These are phyloP conservation scores for Bubalus kerabau DNA, from an alignment of 2,113 vertebrate genomes.

Conservation along the genomic window DNA sequence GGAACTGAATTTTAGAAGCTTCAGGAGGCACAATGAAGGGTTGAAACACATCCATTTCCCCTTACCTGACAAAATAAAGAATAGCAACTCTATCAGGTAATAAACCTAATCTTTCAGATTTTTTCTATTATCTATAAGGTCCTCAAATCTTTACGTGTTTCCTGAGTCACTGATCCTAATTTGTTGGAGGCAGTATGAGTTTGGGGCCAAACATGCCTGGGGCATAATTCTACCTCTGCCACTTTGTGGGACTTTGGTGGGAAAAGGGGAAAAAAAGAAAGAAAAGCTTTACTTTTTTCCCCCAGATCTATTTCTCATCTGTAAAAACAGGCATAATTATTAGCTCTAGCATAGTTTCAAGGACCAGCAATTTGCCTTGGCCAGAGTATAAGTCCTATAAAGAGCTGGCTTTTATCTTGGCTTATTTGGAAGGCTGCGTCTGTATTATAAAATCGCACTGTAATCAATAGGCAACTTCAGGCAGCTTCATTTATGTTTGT, in stretches of 20 bases:
- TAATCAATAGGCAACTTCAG: neutral
- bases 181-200: neutral
- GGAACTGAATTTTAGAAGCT: slow-evolving; percentile 50
- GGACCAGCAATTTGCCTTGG: neutral
- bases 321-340: neutral
- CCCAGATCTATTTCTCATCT: neutral
- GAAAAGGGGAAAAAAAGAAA: neutral
- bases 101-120: neutral
- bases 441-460: neutral
- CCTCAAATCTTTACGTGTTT: neutral
- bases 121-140: slow-evolving; percentile 8
- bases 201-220: neutral
- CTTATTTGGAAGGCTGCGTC: neutral
- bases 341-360: neutral
- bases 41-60: slow-evolving; percentile 34
- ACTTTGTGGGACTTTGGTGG: neutral
- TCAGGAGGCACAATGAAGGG: slow-evolving; percentile 22
- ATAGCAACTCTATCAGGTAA: slow-evolving; percentile 2
- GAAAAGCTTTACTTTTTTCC: neutral
- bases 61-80: slow-evolving; percentile 45
- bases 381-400: neutral
- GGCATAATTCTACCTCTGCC: neutral
- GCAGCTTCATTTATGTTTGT: neutral
- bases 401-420: neutral
- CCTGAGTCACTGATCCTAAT: neutral